A percentile compares a stretch with the other conserved stretches of the same genome.
Evolutionary conservation across 53 echinoderm and acorn worm species (phyloP).

Genomic region (Echinometra lucunter): DNA sequence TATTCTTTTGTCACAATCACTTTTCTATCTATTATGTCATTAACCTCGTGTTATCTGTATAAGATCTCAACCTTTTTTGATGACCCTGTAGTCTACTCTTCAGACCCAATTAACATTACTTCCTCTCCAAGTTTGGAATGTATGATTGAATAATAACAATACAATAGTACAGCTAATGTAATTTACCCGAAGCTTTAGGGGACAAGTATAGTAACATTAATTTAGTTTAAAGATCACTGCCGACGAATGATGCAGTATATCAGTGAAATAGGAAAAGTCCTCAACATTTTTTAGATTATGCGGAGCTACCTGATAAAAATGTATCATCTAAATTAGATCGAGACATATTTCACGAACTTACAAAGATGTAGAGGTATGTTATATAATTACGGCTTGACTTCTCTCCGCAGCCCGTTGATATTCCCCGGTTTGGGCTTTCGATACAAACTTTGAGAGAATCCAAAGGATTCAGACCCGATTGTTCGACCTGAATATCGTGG

Average conservation of each 20-base stretch:
- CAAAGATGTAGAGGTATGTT: background rate
- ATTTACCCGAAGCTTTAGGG: too few relatives aligned
- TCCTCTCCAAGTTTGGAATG: background rate
- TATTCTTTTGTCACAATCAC: slow-evolving; percentile 8
- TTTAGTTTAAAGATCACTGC: too few relatives aligned
- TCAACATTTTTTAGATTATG: too few relatives aligned
- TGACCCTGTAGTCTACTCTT: background rate
- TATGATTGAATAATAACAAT: background rate
- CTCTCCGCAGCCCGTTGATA: background rate
- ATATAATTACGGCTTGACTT: too few relatives aligned
- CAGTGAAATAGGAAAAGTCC: too few relatives aligned
- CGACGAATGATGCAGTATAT: too few relatives aligned
- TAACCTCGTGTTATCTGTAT: background rate
- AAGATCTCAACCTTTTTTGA: background rate
- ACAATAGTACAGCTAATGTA: too few relatives aligned
- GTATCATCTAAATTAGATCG: background rate
- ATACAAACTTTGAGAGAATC: background rate
- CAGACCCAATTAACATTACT: background rate
- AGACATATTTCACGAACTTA: background rate
- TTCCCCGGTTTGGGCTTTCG: background rate
- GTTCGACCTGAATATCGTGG: background rate
- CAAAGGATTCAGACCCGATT: background rate
- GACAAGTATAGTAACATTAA: too few relatives aligned
- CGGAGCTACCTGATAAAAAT: too few relatives aligned
- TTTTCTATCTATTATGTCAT: background rate